A percentile compares a stretch with the other conserved stretches of the same genome.
Evolutionary conservation across 2,113 vertebrate genomes (phyloP).

Genomic region (Myotis brandtii): DNA sequence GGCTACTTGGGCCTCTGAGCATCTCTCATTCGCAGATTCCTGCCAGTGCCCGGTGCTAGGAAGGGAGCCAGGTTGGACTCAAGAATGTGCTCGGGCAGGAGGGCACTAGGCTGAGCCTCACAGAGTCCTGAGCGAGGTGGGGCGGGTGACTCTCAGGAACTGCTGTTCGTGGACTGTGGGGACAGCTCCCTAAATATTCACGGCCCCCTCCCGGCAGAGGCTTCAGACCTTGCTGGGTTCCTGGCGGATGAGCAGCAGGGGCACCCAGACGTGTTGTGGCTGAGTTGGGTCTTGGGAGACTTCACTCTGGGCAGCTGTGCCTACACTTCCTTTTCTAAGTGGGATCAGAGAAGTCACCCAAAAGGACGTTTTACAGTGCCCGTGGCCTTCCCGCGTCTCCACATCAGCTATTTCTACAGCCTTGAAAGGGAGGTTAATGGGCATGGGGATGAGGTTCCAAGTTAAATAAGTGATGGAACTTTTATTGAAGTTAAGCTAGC

Average conservation of each 20-base stretch:
- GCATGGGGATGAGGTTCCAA: background rate
- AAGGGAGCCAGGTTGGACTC: background rate
- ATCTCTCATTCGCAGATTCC: background rate
- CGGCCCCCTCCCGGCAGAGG: background rate
- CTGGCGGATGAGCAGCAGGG: background rate
- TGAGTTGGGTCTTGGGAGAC: background rate
- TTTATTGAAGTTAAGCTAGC: slow-evolving; percentile 2
- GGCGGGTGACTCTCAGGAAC: background rate
- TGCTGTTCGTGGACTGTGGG: background rate
- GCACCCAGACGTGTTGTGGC: background rate
- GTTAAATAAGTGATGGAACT: background rate
- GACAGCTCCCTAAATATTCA: background rate
- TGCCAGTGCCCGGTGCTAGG: background rate
- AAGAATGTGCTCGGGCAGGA: background rate
- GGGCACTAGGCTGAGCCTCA: background rate
- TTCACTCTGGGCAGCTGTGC: background rate
- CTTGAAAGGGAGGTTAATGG: background rate
- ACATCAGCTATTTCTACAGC: background rate
- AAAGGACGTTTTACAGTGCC: background rate
- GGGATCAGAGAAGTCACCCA: background rate
- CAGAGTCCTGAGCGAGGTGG: background rate
- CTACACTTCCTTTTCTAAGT: background rate
- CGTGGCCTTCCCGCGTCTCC: background rate
- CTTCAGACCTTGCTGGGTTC: background rate
- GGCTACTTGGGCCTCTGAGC: background rate